A percentile compares a stretch with the other conserved stretches of the same genome.
phyloP scores from a whole-genome alignment of 2,888 invertebrate species.

The Arctia plantaginis region DNA sequence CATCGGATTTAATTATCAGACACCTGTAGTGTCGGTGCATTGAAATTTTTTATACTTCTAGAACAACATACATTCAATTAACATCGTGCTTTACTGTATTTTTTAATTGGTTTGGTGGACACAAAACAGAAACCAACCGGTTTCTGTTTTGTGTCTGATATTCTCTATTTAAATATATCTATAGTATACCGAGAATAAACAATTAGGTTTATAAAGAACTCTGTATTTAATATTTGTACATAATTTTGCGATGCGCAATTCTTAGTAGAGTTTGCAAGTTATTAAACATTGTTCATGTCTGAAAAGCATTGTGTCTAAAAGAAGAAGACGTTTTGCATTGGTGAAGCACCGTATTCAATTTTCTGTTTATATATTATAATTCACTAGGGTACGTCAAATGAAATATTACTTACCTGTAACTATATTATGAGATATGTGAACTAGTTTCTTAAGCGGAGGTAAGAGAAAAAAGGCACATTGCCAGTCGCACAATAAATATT shows the following conservation, averaged over 20 bases:
- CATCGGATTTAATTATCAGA: no score
- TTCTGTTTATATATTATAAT: background rate
- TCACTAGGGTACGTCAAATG: background rate
- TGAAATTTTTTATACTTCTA: background rate
- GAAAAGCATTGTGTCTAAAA: background rate
- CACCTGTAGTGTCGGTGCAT: background rate
- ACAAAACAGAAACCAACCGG: no score
- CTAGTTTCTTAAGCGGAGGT: background rate
- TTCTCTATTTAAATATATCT: no score
- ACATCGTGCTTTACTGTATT: no score
- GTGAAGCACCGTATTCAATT: background rate
- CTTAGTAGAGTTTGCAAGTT: no score
- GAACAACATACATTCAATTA: background rate
- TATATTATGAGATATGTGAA: background rate
- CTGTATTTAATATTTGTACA: no score
- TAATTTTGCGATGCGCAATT: no score
- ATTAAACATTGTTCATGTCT: background rate
- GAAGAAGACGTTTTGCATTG: background rate
- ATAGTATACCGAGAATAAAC: no score
- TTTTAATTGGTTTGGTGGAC: background rate
- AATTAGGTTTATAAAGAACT: no score
- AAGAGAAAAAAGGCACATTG: background rate
- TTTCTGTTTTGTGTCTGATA: no score
- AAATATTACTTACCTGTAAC: background rate
- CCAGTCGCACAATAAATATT: constrained; percentile 4